These are phyloP conservation scores for Puffinus mauretanicus DNA, from an alignment of 2,113 vertebrate species.

Conservation along the genomic window DNA sequence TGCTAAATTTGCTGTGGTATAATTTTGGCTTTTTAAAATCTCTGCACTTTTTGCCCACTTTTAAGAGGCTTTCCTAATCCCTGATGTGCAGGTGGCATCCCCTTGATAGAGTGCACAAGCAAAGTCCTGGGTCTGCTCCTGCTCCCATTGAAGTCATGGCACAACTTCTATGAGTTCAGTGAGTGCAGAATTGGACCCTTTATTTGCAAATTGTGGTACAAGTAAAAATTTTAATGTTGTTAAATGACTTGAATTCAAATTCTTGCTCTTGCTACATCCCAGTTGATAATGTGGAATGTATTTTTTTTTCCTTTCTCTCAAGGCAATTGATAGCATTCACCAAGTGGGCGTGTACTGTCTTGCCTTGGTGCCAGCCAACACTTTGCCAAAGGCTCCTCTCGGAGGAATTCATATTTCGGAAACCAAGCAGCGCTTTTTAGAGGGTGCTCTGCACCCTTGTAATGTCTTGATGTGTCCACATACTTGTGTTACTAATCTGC, in stretches of 20 bases:
- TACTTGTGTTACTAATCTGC: constrained; percentile 94
- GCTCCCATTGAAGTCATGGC: constrained; percentile 66
- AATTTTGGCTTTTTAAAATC: constrained; percentile 46
- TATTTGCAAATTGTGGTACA: constrained; percentile 57
- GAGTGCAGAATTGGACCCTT: constrained; percentile 68
- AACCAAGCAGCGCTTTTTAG: constrained; percentile 94
- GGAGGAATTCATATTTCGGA: constrained; percentile 96
- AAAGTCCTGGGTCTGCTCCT: constrained; percentile 63
- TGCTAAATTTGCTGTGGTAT: constrained; percentile 44
- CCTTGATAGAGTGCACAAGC: constrained; percentile 52
- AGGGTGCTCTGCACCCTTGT: constrained; percentile 91
- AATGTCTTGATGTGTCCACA: constrained; percentile 96
- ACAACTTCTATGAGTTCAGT: constrained; percentile 65
- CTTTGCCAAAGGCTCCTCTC: constrained; percentile 91
- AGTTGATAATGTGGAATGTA: background rate
- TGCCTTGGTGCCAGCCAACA: constrained; percentile 96
- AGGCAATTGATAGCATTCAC: constrained; percentile 98
- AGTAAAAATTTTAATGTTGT: constrained; percentile 40
- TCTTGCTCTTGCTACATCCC: background rate
- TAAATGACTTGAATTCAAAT: constrained; percentile 24
- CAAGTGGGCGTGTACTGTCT: constrained; percentile 96
- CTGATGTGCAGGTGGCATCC: constrained; percentile 60
- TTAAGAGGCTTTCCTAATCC: constrained; percentile 58
- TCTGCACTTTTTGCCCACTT: constrained; percentile 51
- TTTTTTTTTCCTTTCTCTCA: background rate